phyloP scores from a whole-genome alignment of 2,113 vertebrate species.

The Diadophis punctatus region DNA sequence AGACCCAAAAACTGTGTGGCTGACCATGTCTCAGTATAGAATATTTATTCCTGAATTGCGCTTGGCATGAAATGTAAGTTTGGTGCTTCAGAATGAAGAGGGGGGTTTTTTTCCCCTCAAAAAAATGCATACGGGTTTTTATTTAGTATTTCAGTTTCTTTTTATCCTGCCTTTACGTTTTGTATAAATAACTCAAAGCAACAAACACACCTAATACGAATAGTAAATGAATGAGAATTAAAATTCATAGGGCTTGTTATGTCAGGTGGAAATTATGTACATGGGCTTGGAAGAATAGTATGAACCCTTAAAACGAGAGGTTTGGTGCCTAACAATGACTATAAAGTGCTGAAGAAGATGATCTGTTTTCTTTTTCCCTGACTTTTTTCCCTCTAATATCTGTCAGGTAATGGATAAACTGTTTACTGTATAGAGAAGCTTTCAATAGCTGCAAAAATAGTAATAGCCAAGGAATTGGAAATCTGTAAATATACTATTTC shows the following conservation, averaged over 20 bases:
- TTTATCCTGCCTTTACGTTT: background rate
- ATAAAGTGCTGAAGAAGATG: background rate
- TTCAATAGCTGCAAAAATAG: background rate
- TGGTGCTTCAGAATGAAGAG: background rate
- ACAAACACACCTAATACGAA: background rate
- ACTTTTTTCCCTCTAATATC: background rate
- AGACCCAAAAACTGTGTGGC: background rate
- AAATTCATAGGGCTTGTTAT: background rate
- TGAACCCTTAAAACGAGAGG: constrained; percentile 28
- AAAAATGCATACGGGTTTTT: background rate
- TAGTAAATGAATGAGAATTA: constrained; percentile 30
- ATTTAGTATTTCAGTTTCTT: background rate
- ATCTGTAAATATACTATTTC: background rate
- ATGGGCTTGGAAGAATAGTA: background rate
- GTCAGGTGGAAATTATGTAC: background rate
- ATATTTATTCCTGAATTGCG: background rate
- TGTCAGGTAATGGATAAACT: background rate
- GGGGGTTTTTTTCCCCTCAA: background rate
- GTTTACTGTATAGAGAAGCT: background rate
- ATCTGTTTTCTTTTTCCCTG: background rate
- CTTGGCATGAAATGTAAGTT: background rate
- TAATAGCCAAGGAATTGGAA: background rate
- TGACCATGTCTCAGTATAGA: background rate
- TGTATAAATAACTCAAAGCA: background rate
- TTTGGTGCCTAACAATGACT: background rate